A percentile compares a stretch with the other conserved stretches of the same genome.
phyloP scores from a whole-genome alignment of 2,113 vertebrate species.

The Xyrauchen texanus region DNA sequence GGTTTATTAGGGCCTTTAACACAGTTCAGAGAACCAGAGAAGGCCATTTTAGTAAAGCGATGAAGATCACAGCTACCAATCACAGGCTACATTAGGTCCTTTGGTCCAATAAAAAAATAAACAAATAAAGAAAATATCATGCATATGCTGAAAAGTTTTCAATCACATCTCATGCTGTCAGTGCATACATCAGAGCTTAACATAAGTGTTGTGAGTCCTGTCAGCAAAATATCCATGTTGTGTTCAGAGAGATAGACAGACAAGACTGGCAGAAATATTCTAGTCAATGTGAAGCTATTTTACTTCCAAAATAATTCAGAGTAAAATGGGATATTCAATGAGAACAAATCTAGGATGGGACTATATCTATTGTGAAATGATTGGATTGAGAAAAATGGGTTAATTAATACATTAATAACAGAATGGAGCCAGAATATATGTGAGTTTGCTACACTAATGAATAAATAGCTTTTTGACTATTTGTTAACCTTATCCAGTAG shows the following conservation, averaged over 20 bases:
- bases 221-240: conserved; percentile 22
- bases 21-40: conserved; percentile 21
- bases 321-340: too few relatives aligned
- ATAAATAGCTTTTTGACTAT: too few relatives aligned
- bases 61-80: not conserved
- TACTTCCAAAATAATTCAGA: too few relatives aligned
- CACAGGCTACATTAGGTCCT: not conserved
- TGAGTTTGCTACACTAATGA: too few relatives aligned
- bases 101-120: not conserved
- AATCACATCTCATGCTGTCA: conserved; percentile 6
- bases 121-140: not conserved
- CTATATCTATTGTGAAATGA: too few relatives aligned
- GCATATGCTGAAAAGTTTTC: conserved; percentile 12
- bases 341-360: too few relatives aligned
- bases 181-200: conserved; percentile 12
- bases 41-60: conserved; percentile 13
- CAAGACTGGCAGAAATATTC: not conserved
- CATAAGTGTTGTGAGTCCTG: conserved; percentile 15
- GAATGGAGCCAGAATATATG: too few relatives aligned
- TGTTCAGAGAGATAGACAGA: not conserved
- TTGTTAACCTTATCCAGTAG: too few relatives aligned
- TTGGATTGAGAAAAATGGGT: too few relatives aligned
- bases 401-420: too few relatives aligned
- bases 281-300: too few relatives aligned
- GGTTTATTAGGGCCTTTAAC: conserved; percentile 21